phyloP scores from a whole-genome alignment of 2,797 vertebrate species.

The Lacerta agilis region DNA sequence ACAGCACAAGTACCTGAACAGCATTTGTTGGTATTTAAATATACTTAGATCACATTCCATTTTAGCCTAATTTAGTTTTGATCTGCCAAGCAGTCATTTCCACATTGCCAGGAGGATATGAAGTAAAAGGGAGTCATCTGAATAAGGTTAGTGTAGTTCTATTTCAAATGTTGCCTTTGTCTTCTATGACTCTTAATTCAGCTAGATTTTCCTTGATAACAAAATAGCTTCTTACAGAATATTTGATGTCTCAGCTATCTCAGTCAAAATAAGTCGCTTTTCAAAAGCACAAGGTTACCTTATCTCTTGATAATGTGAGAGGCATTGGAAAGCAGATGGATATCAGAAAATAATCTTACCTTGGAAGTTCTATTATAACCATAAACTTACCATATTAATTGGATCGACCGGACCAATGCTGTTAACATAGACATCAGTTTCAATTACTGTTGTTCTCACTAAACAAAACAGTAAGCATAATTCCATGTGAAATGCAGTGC shows the following conservation, averaged over 20 bases:
- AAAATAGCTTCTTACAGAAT: not conserved
- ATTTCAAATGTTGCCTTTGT: not conserved
- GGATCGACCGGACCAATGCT: conserved; percentile 97
- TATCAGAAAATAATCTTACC: not conserved
- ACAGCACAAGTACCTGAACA: not conserved
- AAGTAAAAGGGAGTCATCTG: not conserved
- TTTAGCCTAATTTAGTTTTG: conserved; percentile 17
- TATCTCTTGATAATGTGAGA: not conserved
- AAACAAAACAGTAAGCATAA: conserved; percentile 73
- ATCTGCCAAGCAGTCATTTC: conserved; percentile 23
- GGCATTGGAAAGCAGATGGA: not conserved
- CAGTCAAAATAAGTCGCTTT: not conserved
- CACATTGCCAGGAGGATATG: conserved; percentile 6
- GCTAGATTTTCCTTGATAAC: not conserved
- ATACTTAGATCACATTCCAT: not conserved
- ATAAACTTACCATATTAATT: conserved; percentile 93
- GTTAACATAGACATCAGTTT: conserved; percentile 96
- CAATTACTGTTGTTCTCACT: conserved; percentile 95
- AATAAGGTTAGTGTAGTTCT: not conserved
- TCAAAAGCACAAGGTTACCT: not conserved
- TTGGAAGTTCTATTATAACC: conserved; percentile 19
- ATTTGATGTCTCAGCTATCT: not conserved
- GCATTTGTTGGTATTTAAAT: conserved; percentile 9
- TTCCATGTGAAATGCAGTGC: conserved; percentile 35
- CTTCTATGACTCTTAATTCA: not conserved